Evolutionary conservation across 2,113 vertebrate species (phyloP).

Genomic region (Myanophis thanlyinensis): DNA sequence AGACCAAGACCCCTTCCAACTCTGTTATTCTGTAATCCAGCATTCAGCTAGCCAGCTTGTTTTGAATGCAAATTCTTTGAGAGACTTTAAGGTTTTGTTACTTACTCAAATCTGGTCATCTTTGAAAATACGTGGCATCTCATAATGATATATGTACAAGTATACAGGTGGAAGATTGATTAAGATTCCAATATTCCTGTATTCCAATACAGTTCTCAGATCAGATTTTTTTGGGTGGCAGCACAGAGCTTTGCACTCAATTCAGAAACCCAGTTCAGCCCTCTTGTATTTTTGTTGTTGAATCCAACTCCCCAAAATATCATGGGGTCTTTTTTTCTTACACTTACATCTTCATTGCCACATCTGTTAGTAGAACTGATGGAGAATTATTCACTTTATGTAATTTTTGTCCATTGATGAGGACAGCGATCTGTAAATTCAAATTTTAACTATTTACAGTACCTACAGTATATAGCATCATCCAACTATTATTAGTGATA

Average conservation of each 20-base stretch:
- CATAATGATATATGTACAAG: neutral
- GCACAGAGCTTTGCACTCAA: neutral
- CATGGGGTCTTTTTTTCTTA: neutral
- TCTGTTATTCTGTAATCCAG: neutral
- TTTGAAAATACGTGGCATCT: neutral
- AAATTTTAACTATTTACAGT: neutral
- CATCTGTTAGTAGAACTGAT: neutral
- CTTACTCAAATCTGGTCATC: neutral
- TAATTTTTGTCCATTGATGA: neutral
- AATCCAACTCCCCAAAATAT: neutral
- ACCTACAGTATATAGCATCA: neutral
- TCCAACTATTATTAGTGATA: neutral
- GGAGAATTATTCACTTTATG: neutral
- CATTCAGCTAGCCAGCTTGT: neutral
- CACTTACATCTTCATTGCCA: neutral
- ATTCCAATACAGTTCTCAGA: neutral
- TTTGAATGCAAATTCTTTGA: neutral
- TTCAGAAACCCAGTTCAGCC: neutral
- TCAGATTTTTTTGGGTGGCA: neutral
- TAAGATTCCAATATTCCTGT: neutral
- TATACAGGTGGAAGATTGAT: neutral
- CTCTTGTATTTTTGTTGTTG: neutral
- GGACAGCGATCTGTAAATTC: neutral
- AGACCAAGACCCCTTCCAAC: neutral
- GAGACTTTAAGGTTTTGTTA: neutral